Evolutionary conservation across 2,888 invertebrate species (phyloP).

Genomic region (Drosophila recens): DNA sequence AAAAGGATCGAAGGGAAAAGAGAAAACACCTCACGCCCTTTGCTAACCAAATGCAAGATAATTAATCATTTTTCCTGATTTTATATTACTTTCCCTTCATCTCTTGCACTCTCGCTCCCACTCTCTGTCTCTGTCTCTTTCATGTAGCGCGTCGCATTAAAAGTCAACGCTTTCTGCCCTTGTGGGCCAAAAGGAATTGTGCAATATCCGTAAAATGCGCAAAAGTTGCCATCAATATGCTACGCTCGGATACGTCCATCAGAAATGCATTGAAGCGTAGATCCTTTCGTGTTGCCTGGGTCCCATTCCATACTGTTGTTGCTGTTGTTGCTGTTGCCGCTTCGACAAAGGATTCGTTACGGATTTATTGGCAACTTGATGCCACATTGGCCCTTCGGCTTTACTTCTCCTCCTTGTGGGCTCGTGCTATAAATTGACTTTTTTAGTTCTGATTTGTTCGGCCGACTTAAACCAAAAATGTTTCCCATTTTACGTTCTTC

Average conservation of each 20-base stretch:
- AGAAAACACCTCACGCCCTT: slow-evolving; percentile 18
- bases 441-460: slow-evolving; percentile 54
- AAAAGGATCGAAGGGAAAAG: not conserved
- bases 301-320: not conserved
- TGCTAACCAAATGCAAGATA: slow-evolving; percentile 38
- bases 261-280: slow-evolving; percentile 79
- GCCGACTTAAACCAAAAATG: slow-evolving; percentile 4
- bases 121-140: slow-evolving; percentile 6
- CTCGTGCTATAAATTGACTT: slow-evolving; percentile 63
- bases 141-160: slow-evolving; percentile 38
- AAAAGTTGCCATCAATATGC: slow-evolving; percentile 82
- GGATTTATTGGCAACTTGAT: slow-evolving; percentile 78
- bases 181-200: slow-evolving; percentile 64
- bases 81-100: slow-evolving; percentile 48
- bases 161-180: slow-evolving; percentile 53
- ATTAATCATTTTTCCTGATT: slow-evolving; percentile 74
- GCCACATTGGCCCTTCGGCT: slow-evolving; percentile 40
- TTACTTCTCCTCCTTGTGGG: slow-evolving; percentile 21
- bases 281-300: slow-evolving; percentile 69
- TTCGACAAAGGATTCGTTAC: slow-evolving; percentile 77
- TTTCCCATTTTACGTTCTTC: not conserved
- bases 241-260: slow-evolving; percentile 82
- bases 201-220: slow-evolving; percentile 81
- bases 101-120: not conserved
- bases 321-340: slow-evolving; percentile 45